phyloP scores from a whole-genome alignment of 2,888 invertebrate genomes.

The Odontomyia ornata region DNA sequence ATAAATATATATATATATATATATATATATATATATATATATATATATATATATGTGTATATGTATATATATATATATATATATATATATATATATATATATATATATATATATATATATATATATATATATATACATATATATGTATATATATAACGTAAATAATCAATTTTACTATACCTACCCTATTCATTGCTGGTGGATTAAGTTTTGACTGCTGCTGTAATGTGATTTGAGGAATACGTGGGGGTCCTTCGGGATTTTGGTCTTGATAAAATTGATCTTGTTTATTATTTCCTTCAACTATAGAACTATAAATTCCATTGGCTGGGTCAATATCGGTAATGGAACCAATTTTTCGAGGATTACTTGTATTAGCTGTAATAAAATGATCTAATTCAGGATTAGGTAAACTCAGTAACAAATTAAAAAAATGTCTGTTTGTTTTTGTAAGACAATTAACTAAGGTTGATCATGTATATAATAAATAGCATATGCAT shows the following conservation, averaged over 20 bases:
- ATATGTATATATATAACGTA: too few relatives aligned
- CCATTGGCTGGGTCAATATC: constrained; percentile 96
- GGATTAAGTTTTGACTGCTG: too few relatives aligned
- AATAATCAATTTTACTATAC: too few relatives aligned
- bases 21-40: too few relatives aligned
- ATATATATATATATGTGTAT: too few relatives aligned
- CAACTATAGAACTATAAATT: constrained; percentile 74
- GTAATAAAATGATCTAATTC: constrained; percentile 14
- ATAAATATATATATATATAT: too few relatives aligned
- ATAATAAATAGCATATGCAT: neutral
- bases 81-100: too few relatives aligned
- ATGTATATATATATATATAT: too few relatives aligned
- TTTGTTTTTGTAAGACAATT: neutral
- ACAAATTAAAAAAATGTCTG: neutral
- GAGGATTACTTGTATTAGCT: constrained; percentile 64
- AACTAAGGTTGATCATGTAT: neutral
- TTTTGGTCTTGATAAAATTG: constrained; percentile 59
- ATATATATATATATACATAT: too few relatives aligned
- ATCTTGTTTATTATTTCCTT: constrained; percentile 60
- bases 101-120: too few relatives aligned
- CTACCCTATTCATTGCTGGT: too few relatives aligned
- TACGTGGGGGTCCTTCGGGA: constrained; percentile 60
- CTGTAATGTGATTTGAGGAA: constrained; percentile 54
- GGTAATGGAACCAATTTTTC: constrained; percentile 88
- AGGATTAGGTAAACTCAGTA: neutral